A percentile compares a stretch with the other conserved stretches of the same genome.
phyloP scores from a whole-genome alignment of 2,113 vertebrate species.

The Gymnobelideus leadbeateri region DNA sequence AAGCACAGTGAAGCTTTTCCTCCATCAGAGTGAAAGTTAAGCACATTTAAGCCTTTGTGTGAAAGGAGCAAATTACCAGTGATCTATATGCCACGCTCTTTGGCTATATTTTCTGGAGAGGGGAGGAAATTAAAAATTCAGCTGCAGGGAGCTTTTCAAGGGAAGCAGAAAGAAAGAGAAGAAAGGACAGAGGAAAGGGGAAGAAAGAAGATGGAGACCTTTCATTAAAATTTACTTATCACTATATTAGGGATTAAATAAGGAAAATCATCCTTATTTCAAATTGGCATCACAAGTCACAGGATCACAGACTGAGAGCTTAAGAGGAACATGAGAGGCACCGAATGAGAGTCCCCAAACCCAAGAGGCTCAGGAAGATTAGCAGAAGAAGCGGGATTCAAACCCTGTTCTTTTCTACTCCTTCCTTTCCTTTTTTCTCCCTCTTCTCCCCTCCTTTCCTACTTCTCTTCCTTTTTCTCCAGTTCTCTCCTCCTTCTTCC shows the following conservation, averaged over 20 bases:
- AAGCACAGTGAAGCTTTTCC: not conserved
- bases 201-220: not conserved
- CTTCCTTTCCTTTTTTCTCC: not conserved
- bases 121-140: not conserved
- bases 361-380: not conserved
- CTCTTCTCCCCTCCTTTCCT: not conserved
- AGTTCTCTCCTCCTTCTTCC: not conserved
- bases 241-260: not conserved
- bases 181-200: too few species aligned
- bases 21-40: not conserved
- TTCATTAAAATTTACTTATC: not conserved
- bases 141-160: not conserved
- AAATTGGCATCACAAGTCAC: not conserved
- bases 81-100: not conserved
- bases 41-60: constrained; percentile 6
- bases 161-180: too few species aligned
- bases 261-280: not conserved
- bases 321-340: not conserved
- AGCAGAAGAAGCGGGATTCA: not conserved
- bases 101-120: not conserved
- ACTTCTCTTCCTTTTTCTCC: not conserved
- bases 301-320: not conserved
- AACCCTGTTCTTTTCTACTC: not conserved
- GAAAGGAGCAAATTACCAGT: constrained; percentile 6
- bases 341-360: not conserved